These are phyloP conservation scores for Homalodisca vitripennis DNA, from an alignment of 1,140 invertebrate species.

Conservation along the genomic window DNA sequence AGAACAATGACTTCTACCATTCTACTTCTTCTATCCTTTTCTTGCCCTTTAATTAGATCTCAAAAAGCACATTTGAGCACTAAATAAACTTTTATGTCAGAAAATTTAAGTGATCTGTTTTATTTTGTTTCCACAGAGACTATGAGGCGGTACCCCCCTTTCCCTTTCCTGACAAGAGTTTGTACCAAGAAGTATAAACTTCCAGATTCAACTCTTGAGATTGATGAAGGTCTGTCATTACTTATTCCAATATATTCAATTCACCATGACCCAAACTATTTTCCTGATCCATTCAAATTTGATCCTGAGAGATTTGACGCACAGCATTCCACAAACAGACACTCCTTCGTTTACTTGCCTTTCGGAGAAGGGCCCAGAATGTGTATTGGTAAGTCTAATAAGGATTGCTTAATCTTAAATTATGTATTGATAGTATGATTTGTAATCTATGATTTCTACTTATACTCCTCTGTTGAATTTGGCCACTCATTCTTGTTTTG, in stretches of 20 bases:
- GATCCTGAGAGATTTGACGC: slow-evolving; percentile 48
- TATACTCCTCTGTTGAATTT: background rate
- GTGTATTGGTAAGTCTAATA: slow-evolving; percentile 62
- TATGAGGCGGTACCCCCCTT: slow-evolving; percentile 57
- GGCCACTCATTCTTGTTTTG: background rate
- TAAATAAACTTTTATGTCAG: too few species aligned
- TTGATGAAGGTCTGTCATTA: slow-evolving; percentile 45
- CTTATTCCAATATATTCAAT: slow-evolving; percentile 48
- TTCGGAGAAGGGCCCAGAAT: slow-evolving; percentile 76
- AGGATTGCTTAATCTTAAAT: background rate
- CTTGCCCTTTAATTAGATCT: too few species aligned
- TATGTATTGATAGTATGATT: background rate
- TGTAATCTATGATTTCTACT: background rate
- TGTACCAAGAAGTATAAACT: slow-evolving; percentile 51
- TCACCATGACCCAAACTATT: slow-evolving; percentile 48
- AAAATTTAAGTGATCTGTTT: too few species aligned
- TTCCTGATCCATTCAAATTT: slow-evolving; percentile 47
- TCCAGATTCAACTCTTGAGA: slow-evolving; percentile 31
- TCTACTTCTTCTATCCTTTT: too few species aligned
- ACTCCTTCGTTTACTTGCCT: slow-evolving; percentile 59
- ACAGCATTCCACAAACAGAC: slow-evolving; percentile 40
- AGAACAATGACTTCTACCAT: too few species aligned
- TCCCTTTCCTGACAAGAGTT: slow-evolving; percentile 48
- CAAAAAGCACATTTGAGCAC: too few species aligned
- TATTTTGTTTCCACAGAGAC: too few species aligned